phyloP scores from a whole-genome alignment of 2,113 vertebrate genomes.

The Prietella phreatophila region DNA sequence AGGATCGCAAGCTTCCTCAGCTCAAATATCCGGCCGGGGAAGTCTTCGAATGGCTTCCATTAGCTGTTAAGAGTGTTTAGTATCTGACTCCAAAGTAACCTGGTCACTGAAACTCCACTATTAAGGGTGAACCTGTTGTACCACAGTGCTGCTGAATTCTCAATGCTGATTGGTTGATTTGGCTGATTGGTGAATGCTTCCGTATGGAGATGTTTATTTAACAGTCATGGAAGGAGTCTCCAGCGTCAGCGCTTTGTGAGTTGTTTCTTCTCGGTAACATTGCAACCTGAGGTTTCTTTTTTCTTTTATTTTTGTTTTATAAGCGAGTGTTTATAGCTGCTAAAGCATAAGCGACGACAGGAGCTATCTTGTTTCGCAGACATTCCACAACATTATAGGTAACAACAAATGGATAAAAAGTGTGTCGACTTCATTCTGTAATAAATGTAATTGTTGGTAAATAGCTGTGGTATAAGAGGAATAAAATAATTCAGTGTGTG shows the following conservation, averaged over 20 bases:
- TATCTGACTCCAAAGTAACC: constrained; percentile 54
- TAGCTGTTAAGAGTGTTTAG: constrained; percentile 61
- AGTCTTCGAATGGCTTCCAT: constrained; percentile 63
- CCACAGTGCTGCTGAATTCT: not conserved
- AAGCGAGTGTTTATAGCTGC: not conserved
- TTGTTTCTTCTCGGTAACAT: not conserved
- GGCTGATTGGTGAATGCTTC: not conserved
- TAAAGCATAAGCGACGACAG: not conserved
- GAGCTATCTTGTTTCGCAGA: not conserved
- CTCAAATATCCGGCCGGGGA: constrained; percentile 64
- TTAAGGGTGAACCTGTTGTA: not conserved
- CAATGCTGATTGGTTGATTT: not conserved
- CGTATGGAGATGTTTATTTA: not conserved
- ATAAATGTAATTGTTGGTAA: not conserved
- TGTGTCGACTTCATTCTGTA: not conserved
- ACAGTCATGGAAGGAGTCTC: not conserved
- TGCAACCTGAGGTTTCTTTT: not conserved
- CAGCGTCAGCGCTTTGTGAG: not conserved
- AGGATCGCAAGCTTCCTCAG: constrained; percentile 59
- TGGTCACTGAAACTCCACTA: not conserved
- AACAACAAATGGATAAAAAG: not conserved
- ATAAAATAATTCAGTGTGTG: not conserved
- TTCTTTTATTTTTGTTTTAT: too few species aligned
- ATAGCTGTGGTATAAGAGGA: not conserved
- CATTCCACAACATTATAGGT: not conserved